phyloP scores from a whole-genome alignment of 2,888 invertebrate genomes.

The Diogma glabrata region DNA sequence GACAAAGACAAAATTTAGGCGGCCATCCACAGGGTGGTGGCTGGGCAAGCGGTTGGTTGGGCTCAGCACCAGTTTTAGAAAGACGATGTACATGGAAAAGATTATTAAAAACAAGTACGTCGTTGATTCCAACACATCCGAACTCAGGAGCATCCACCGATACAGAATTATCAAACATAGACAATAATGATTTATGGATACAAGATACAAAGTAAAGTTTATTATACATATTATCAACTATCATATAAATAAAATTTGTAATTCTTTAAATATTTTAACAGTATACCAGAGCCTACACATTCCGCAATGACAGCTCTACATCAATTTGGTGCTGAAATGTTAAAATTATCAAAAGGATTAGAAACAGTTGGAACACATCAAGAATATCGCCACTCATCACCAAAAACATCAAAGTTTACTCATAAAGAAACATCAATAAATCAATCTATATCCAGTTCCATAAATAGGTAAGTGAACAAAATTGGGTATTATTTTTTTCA shows the following conservation, averaged over 20 bases:
- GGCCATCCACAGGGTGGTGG: conserved; percentile 22
- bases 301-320: conserved; percentile 76
- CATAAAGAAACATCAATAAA: neutral
- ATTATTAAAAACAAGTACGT: conserved; percentile 43
- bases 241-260: neutral
- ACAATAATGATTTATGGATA: conserved; percentile 74
- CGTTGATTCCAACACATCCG: conserved; percentile 50
- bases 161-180: conserved; percentile 71
- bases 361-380: conserved; percentile 47
- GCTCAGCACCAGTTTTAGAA: conserved; percentile 45
- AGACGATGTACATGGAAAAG: conserved; percentile 70
- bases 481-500: neutral
- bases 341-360: conserved; percentile 67
- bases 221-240: neutral
- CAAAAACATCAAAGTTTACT: conserved; percentile 21
- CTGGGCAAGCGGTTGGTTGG: conserved; percentile 67
- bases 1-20: conserved; percentile 65
- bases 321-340: conserved; percentile 78
- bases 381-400: conserved; percentile 20
- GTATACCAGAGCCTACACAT: conserved; percentile 59
- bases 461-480: neutral
- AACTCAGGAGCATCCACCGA: conserved; percentile 69
- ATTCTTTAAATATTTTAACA: no score
- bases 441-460: neutral
- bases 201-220: conserved; percentile 47